Evolutionary conservation across 2,888 invertebrate genomes (phyloP).

Genomic region (Dolichopus griseipennis): DNA sequence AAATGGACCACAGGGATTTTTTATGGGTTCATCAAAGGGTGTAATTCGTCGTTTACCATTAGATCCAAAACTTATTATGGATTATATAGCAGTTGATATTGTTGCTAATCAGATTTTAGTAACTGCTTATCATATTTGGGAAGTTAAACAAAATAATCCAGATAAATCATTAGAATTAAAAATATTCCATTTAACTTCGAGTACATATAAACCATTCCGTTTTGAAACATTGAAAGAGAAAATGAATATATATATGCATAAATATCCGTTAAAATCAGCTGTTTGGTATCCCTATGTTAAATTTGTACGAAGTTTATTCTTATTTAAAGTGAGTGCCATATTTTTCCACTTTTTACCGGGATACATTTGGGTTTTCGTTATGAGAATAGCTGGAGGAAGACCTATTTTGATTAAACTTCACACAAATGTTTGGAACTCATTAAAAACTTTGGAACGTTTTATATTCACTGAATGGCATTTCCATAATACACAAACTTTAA

Average conservation of each 20-base stretch:
- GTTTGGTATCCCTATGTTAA: slow-evolving; percentile 78
- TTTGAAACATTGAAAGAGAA: slow-evolving; percentile 67
- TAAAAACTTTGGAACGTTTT: slow-evolving; percentile 69
- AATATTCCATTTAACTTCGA: slow-evolving; percentile 81
- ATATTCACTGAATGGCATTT: slow-evolving; percentile 88
- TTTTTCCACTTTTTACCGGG: slow-evolving; percentile 90
- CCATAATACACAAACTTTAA: slow-evolving; percentile 57
- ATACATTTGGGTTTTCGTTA: slow-evolving; percentile 69
- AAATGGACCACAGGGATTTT: slow-evolving; percentile 88
- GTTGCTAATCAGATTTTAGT: slow-evolving; percentile 78
- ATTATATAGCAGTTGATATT: slow-evolving; percentile 90
- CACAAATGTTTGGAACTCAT: slow-evolving; percentile 75
- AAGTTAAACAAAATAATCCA: slow-evolving; percentile 35
- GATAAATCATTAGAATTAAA: slow-evolving; percentile 33
- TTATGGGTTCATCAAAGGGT: slow-evolving; percentile 86
- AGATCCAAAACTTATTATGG: slow-evolving; percentile 65
- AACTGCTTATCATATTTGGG: slow-evolving; percentile 69
- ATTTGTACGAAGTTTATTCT: slow-evolving; percentile 59
- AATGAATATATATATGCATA: slow-evolving; percentile 60
- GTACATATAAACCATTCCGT: slow-evolving; percentile 77
- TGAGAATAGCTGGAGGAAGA: slow-evolving; percentile 65
- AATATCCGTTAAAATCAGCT: slow-evolving; percentile 71
- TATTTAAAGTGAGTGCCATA: slow-evolving; percentile 74
- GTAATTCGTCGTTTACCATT: slow-evolving; percentile 77
- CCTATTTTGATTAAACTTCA: slow-evolving; percentile 79